Base-by-base conservation (phyloP, 2,888 invertebrate species). In the Spilosoma lubricipeda region DNA sequence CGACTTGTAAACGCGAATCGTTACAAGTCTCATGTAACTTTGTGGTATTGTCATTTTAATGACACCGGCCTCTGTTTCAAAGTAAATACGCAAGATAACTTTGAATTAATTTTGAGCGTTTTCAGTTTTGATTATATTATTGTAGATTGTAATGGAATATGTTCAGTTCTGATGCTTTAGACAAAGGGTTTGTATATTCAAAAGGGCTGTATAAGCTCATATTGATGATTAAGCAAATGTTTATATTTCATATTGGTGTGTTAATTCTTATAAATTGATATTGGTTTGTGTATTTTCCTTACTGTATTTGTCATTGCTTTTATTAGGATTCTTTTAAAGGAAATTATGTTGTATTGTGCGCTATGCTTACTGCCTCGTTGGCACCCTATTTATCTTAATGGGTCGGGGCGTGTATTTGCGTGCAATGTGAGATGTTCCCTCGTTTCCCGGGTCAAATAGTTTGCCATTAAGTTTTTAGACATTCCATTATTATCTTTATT, bases 21-120 rank as follows among this genome's bases (percentile, higher is more conserved):
- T 80, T 78, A 80, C 82, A 78, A 80, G 82, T 63, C 67, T 76
- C 81, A 59, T 78, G 75, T 81, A 77, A 80, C 71, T 84, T 82
- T 73, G 78, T 72, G 67, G 73, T 72, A 83, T 83, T 84, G 82
- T 82, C 77, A 79, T 80, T 82, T 83, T 84, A 84, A 85, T 80
- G 78, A 84, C 64, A 65, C 76, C 77, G 73, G 59, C 70, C 67
- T 73, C 48, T 72, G 72, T 77, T 68, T 76, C 78, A 75, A 77
- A 78, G 77, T 80, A 77, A 72, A 77, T 73, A 65, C 33, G 39
- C 65, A 59, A 77, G 77, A 80, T 84, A 82, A 76, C 72, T 66
- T 70, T 56, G 73, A 77, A 81, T 82, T 83, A 84, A 84, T 81
- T 82, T 81, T 77, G 81, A 84, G 80, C 67, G 76, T 76, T 84